Evolutionary conservation across 2,888 invertebrate genomes (phyloP).

Genomic region (Cantharis lateralis): DNA sequence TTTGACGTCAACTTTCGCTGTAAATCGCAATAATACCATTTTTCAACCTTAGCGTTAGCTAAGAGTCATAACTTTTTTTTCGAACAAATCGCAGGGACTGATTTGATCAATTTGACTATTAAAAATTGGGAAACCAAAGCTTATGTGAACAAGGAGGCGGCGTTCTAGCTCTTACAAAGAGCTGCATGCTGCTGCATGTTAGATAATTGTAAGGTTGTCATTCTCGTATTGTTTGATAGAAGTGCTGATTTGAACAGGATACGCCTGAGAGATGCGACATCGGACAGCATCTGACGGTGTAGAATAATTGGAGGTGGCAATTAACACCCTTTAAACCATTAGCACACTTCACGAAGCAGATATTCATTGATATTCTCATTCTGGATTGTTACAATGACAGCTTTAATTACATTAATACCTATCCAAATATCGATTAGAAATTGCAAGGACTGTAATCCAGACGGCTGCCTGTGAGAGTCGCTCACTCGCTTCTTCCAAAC

Average conservation of each 20-base stretch:
- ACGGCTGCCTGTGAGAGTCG: not conserved
- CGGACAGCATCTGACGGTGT: slow-evolving; percentile 28
- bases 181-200: not conserved
- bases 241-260: slow-evolving; percentile 25
- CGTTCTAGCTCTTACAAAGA: too few species aligned
- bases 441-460: not conserved
- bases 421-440: slow-evolving; percentile 11
- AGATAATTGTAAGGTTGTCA: not conserved
- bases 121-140: too few species aligned
- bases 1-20: too few species aligned
- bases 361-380: slow-evolving; percentile 27
- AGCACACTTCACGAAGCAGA: slow-evolving; percentile 30
- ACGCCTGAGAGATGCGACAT: slow-evolving; percentile 8
- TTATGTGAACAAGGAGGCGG: too few species aligned
- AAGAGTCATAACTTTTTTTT: too few species aligned
- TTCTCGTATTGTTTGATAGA: slow-evolving; percentile 5
- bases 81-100: too few species aligned
- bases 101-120: too few species aligned
- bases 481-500: not conserved
- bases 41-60: too few species aligned
- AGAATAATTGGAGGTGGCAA: slow-evolving; percentile 37
- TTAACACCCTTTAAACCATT: slow-evolving; percentile 37
- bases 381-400: slow-evolving; percentile 25
- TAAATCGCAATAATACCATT: too few species aligned
- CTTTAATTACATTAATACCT: slow-evolving; percentile 27